Percentiles rank a stretch among this genome's conserved stretches.
phyloP scores from a whole-genome alignment of 2,797 vertebrate species.

The Microtus agrestis region DNA sequence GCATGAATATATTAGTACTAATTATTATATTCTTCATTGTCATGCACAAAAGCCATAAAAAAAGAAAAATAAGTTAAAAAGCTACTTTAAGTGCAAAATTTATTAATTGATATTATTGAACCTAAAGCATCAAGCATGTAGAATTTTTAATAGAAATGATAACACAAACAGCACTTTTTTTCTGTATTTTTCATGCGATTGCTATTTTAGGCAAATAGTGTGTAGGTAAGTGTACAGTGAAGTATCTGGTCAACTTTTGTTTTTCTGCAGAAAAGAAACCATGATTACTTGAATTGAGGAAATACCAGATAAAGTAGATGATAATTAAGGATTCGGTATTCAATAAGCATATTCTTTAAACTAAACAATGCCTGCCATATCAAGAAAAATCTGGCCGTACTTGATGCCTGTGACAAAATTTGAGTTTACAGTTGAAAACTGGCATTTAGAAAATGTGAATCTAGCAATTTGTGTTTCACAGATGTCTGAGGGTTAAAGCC shows the following conservation, averaged over 20 bases:
- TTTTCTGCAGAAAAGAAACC: not conserved
- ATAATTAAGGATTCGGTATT: not conserved
- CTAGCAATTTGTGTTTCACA: not conserved
- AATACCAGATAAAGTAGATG: not conserved
- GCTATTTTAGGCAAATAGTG: not conserved
- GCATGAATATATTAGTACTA: not conserved
- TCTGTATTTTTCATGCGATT: not conserved
- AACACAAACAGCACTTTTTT: not conserved
- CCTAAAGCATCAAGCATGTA: not conserved
- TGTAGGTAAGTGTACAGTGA: not conserved
- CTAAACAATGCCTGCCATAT: not conserved
- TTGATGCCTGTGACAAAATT: not conserved
- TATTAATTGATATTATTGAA: not conserved
- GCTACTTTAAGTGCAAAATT: not conserved
- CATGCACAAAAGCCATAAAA: not conserved
- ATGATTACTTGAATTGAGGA: not conserved
- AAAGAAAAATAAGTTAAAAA: not conserved
- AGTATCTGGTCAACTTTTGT: not conserved
- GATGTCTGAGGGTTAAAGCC: not conserved
- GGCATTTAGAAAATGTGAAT: not conserved
- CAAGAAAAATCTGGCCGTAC: not conserved
- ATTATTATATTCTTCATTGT: not conserved
- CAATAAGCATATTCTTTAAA: not conserved
- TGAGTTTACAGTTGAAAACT: not conserved
- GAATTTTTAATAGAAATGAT: not conserved